These are phyloP conservation scores for Acipenser ruthenus DNA, from an alignment of 2,797 vertebrate genomes.

Conservation along the genomic window DNA sequence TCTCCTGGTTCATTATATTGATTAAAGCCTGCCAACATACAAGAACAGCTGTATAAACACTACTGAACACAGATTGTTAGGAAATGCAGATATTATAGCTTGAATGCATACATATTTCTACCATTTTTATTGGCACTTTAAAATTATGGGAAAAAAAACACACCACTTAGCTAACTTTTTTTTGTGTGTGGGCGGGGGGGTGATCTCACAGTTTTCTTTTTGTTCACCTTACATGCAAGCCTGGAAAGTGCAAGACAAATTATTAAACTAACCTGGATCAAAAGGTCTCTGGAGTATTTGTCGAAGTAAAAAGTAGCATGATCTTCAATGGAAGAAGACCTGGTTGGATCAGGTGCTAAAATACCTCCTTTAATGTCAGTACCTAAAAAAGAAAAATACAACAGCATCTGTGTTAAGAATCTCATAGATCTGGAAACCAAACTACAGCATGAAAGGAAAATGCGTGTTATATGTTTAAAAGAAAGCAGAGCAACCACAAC, in stretches of 20 bases:
- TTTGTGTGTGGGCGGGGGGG: too few relatives aligned
- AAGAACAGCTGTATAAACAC: not conserved
- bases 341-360: constrained; percentile 59
- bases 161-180: too few relatives aligned
- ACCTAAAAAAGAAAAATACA: constrained; percentile 49
- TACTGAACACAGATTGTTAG: not conserved
- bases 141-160: too few relatives aligned
- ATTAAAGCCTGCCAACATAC: constrained; percentile 64
- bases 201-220: too few relatives aligned
- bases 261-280: constrained; percentile 70
- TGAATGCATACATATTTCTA: not conserved
- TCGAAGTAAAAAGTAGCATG: constrained; percentile 77
- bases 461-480: too few relatives aligned
- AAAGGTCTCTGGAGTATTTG: constrained; percentile 78
- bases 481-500: too few relatives aligned
- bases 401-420: not conserved
- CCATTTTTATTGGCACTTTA: not conserved
- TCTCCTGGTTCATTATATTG: constrained; percentile 78
- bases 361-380: constrained; percentile 83
- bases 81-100: too few relatives aligned
- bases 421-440: too few relatives aligned
- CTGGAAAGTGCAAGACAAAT: not conserved
- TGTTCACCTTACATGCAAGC: too few relatives aligned
- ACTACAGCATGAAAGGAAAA: too few relatives aligned
- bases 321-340: constrained; percentile 67